These are phyloP conservation scores for Apodemus speciosus DNA, from an alignment of 2,113 vertebrate genomes.

Conservation along the genomic window DNA sequence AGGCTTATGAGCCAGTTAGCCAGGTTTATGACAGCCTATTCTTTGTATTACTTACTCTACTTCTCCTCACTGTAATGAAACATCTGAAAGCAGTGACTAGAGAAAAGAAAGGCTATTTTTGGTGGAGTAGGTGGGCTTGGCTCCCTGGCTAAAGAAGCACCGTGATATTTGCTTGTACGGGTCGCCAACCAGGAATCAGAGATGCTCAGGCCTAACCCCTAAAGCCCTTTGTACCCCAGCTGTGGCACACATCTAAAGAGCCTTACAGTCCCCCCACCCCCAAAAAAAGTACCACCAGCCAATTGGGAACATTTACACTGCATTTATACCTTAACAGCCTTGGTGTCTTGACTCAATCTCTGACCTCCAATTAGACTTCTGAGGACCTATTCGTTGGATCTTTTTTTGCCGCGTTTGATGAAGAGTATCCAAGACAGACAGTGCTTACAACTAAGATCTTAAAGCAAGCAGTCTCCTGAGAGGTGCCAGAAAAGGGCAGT, in stretches of 20 bases:
- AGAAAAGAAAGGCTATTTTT: not conserved
- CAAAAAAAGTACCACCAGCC: not conserved
- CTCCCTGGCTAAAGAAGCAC: not conserved
- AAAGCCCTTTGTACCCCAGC: not conserved
- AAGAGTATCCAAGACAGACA: not conserved
- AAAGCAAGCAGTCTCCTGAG: conserved; percentile 45
- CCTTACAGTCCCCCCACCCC: no score
- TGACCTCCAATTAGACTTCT: not conserved
- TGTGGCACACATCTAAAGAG: not conserved
- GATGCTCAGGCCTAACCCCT: no score
- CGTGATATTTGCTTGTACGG: not conserved
- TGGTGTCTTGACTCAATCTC: not conserved
- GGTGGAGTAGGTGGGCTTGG: not conserved
- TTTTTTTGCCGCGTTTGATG: conserved; percentile 25
- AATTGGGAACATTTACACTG: not conserved
- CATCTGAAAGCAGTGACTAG: not conserved
- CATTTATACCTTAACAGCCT: not conserved
- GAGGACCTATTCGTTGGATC: not conserved
- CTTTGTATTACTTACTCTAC: not conserved
- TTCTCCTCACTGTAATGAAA: not conserved
- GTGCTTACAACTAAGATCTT: not conserved
- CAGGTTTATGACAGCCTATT: not conserved
- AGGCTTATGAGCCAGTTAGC: not conserved
- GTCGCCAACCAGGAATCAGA: not conserved
- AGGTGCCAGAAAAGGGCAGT: conserved; percentile 58